Percentiles rank a stretch among this genome's conserved stretches.
These are phyloP conservation scores for Drosophila anomalata DNA, from an alignment of 2,888 invertebrate species.

Conservation along the genomic window DNA sequence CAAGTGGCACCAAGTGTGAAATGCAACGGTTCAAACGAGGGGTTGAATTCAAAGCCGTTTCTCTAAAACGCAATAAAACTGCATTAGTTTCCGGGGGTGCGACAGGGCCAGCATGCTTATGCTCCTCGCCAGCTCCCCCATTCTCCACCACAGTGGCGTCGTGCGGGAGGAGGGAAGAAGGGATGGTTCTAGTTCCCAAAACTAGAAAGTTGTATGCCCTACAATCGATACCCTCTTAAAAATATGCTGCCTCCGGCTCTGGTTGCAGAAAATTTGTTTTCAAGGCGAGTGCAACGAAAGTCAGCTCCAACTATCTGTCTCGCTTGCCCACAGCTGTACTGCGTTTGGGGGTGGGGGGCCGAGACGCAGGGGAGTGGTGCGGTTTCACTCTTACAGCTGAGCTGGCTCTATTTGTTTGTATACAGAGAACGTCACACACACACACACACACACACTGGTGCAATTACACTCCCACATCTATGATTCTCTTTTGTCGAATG, in stretches of 20 bases:
- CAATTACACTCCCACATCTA: conserved; percentile 18
- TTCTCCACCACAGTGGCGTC: background rate
- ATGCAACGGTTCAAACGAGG: conserved; percentile 40
- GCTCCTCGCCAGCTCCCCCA: conserved; percentile 31
- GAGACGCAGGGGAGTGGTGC: conserved; percentile 37
- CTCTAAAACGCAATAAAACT: conserved; percentile 75
- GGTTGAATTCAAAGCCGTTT: conserved; percentile 61
- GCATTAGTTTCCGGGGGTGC: conserved; percentile 60
- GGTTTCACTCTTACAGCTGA: conserved; percentile 70
- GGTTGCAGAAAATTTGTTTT: conserved; percentile 43
- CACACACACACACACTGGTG: conserved; percentile 16
- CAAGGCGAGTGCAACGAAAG: conserved; percentile 64
- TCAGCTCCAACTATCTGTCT: conserved; percentile 25
- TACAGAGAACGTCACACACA: conserved; percentile 61
- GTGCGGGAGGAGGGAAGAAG: conserved; percentile 7
- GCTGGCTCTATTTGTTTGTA: conserved; percentile 75
- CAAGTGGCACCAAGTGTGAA: conserved; percentile 37
- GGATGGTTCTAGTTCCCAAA: background rate
- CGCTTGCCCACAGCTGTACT: conserved; percentile 57
- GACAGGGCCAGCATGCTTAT: conserved; percentile 55
- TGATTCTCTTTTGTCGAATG: conserved; percentile 11
- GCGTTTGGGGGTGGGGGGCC: conserved; percentile 3
- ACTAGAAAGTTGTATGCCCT: background rate
- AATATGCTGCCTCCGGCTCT: conserved; percentile 7
- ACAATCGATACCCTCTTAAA: background rate